These are phyloP conservation scores for Dascyllus trimaculatus DNA, from an alignment of 2,113 vertebrate species.

Conservation along the genomic window DNA sequence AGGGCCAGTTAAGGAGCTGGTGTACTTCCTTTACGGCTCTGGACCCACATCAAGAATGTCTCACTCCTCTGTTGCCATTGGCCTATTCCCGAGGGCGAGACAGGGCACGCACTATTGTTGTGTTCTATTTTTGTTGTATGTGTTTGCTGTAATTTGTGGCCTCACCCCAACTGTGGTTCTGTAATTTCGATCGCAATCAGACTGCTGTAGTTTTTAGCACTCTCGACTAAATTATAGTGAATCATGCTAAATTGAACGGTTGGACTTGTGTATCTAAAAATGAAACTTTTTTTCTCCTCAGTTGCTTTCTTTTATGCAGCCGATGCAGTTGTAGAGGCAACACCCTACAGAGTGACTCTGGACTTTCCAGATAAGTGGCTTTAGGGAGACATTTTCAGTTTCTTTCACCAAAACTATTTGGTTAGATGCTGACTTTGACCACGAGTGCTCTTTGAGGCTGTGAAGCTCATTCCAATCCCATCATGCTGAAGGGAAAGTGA, in stretches of 20 bases:
- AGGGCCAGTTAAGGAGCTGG: slow-evolving; percentile 51
- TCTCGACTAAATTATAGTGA: slow-evolving; percentile 82
- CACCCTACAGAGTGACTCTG: slow-evolving; percentile 57
- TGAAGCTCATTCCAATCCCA: slow-evolving; percentile 65
- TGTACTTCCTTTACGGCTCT: slow-evolving; percentile 74
- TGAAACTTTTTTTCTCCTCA: slow-evolving; percentile 21
- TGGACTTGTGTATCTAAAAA: slow-evolving; percentile 76
- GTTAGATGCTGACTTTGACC: slow-evolving; percentile 38
- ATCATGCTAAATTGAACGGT: slow-evolving; percentile 76
- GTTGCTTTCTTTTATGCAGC: slow-evolving; percentile 71
- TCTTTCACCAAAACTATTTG: slow-evolving; percentile 64
- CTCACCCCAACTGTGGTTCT: slow-evolving; percentile 72
- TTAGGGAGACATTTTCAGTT: slow-evolving; percentile 53
- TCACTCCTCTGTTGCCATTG: slow-evolving; percentile 40
- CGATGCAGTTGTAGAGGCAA: slow-evolving; percentile 59
- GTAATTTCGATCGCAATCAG: slow-evolving; percentile 78
- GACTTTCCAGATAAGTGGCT: slow-evolving; percentile 58
- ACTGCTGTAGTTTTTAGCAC: slow-evolving; percentile 73
- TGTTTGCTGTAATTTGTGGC: slow-evolving; percentile 81
- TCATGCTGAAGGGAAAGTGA: slow-evolving; percentile 63
- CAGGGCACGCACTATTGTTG: slow-evolving; percentile 71
- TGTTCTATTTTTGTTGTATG: slow-evolving; percentile 75
- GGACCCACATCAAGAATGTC: slow-evolving; percentile 61
- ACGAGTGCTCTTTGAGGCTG: slow-evolving; percentile 51
- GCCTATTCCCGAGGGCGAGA: slow-evolving; percentile 56